Evolutionary conservation across 2,888 invertebrate genomes (phyloP).

Genomic region (Cryptophagus acutangulus): DNA sequence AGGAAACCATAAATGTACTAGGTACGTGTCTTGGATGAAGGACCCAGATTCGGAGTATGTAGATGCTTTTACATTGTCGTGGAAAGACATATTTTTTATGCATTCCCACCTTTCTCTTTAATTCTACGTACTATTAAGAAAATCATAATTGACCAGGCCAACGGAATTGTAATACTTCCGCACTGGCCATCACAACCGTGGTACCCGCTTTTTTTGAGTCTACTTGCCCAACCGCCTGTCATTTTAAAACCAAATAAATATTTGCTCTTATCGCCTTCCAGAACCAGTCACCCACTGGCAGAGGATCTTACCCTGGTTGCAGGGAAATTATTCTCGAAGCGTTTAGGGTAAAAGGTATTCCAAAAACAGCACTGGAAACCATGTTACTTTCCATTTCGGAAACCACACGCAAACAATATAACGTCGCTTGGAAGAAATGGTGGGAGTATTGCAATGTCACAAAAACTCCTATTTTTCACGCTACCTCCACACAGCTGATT

Average conservation of each 20-base stretch:
- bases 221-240: slow-evolving; percentile 14
- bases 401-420: slow-evolving; percentile 26
- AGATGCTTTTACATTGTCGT: slow-evolving; percentile 30
- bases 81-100: slow-evolving; percentile 14
- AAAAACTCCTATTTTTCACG: no score
- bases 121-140: slow-evolving; percentile 31
- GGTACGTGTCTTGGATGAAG: slow-evolving; percentile 28
- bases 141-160: slow-evolving; percentile 30
- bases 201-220: slow-evolving; percentile 30
- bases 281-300: slow-evolving; percentile 24
- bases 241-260: slow-evolving; percentile 24
- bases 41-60: slow-evolving; percentile 25
- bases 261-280: slow-evolving; percentile 30
- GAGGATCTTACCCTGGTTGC: slow-evolving; percentile 30
- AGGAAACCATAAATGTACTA: slow-evolving; percentile 28
- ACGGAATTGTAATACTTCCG: slow-evolving; percentile 33
- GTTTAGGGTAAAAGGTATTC: no score
- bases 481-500: no score
- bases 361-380: slow-evolving; percentile 16
- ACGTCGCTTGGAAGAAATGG: slow-evolving; percentile 15
- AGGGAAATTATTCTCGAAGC: slow-evolving; percentile 27
- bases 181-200: slow-evolving; percentile 32
- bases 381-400: slow-evolving; percentile 21
- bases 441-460: background rate
- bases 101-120: slow-evolving; percentile 26